phyloP scores from a whole-genome alignment of 2,797 vertebrate genomes.

The Denticeps clupeoides region DNA sequence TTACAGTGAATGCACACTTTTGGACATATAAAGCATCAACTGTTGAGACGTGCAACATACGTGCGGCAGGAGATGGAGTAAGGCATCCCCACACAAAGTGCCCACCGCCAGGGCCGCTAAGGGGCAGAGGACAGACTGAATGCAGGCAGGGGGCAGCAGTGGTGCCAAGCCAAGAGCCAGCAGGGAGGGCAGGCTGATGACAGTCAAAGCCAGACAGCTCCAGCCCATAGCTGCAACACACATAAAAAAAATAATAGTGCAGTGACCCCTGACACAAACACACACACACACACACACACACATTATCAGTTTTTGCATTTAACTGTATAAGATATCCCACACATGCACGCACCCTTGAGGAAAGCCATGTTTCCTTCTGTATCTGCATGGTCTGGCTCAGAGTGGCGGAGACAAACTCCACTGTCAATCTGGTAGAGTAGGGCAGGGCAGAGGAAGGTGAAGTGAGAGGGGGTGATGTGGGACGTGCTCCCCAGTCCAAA shows the following conservation, averaged over 20 bases:
- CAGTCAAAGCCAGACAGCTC: constrained; percentile 52
- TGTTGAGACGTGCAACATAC: too few relatives aligned
- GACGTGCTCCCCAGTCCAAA: constrained; percentile 58
- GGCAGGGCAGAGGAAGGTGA: constrained; percentile 69
- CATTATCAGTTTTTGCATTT: too few relatives aligned
- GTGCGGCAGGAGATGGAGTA: constrained; percentile 72
- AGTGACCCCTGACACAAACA: background rate
- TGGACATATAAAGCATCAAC: too few relatives aligned
- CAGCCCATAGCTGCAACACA: constrained; percentile 53
- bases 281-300: background rate
- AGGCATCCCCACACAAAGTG: constrained; percentile 69
- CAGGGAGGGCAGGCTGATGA: constrained; percentile 58
- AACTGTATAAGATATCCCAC: too few relatives aligned
- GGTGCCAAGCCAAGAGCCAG: constrained; percentile 52
- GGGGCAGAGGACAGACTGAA: constrained; percentile 56
- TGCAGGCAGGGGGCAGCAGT: constrained; percentile 37
- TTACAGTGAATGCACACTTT: too few relatives aligned
- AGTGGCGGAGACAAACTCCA: constrained; percentile 63
- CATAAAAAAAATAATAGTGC: background rate
- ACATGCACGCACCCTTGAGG: constrained; percentile 30
- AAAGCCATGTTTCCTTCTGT: constrained; percentile 21
- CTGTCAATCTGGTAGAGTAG: constrained; percentile 77
- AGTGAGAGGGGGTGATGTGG: constrained; percentile 65
- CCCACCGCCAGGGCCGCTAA: constrained; percentile 69
- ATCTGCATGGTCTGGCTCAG: constrained; percentile 26